Evolutionary conservation across 2,113 vertebrate species (phyloP), one percentile per base, ranked within the genome.

Genomic region (Sceloporus tristichus): DNA sequence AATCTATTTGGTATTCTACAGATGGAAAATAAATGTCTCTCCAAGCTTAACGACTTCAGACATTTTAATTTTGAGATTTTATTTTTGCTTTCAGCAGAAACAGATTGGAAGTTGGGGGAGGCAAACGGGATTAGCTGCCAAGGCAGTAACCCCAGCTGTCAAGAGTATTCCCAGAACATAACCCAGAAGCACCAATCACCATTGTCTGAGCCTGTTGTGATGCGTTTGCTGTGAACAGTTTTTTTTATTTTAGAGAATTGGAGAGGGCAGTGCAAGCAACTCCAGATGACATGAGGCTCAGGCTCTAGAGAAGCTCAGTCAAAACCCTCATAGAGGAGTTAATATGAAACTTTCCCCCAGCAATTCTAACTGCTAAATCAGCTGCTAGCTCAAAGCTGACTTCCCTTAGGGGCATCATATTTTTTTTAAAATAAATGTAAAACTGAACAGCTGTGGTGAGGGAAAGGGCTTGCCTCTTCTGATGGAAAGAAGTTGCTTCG

Each of bases 1-100:
- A 87, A 91, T 78, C 80, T 88, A 18, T 0, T 40, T n/a, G 68
- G n/a, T n/a, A 34, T 65, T 88, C 86, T 89, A 70, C 13, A 81
- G 90, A 80, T 91, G 87, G 88, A 85, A 88, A 91, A 94, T 71
- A 84, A 95, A 56, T 40, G 5, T 88, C 38, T 48, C 79, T 82
- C 87, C 70, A 74, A 76, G 85, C 86, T 84, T 0, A 19, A 83
- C 75, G 88, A 87, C 14, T 1, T 87, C 34, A 13, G 21, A 76
- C 86, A 66, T 90, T 91, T 88, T 87, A 85, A 25, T 10, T 38
- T 82, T 4, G 38, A 81, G 5, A 14, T 62, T 48, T 94, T 54
- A 7, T 78, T 27, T 81, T 86, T 81, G 88, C 88, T 29, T 5
- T 87, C 77, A 90, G 62, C 27, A 84, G 86, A 86, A 91, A 79